Conservation (phyloP, 2,113 vertebrate species). For the Muntiacus muntjak region DNA sequence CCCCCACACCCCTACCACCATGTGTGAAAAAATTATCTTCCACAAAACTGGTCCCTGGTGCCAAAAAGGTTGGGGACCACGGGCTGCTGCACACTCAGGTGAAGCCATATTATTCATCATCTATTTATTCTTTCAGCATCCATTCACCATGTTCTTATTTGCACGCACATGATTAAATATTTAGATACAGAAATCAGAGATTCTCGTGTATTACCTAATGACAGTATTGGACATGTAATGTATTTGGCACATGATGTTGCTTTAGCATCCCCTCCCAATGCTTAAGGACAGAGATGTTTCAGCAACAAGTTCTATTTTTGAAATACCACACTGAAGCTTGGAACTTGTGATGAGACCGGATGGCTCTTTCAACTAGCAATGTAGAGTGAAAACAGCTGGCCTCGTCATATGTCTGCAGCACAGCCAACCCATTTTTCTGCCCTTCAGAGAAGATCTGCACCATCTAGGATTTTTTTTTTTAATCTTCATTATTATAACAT, state of each 20-base stretch:
- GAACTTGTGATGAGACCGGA: slow-evolving; percentile 32
- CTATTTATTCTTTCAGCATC: background rate
- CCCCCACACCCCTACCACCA: background rate
- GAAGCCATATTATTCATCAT: background rate
- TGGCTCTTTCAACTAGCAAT: background rate
- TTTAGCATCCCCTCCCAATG: slow-evolving; percentile 45
- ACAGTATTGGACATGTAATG: background rate
- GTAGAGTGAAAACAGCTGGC: slow-evolving; percentile 62
- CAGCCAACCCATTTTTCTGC: background rate
- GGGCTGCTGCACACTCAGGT: background rate
- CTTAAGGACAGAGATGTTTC: slow-evolving; percentile 62
- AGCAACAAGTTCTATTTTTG: slow-evolving; percentile 62
- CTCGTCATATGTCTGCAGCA: background rate
- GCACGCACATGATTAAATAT: background rate
- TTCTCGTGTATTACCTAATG: slow-evolving; percentile 13
- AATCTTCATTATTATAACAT: background rate
- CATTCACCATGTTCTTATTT: background rate
- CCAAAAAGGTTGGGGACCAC: background rate
- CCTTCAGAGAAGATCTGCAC: background rate
- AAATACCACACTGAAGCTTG: slow-evolving; percentile 54
- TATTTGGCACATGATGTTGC: slow-evolving; percentile 40
- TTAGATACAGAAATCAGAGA: background rate
- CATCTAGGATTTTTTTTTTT: background rate
- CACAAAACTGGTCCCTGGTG: background rate
- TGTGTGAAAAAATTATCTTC: background rate